Percentiles rank a stretch among this genome's conserved stretches.
phyloP scores from a whole-genome alignment of 2,888 invertebrate species.

The Herminia tarsipennalis region DNA sequence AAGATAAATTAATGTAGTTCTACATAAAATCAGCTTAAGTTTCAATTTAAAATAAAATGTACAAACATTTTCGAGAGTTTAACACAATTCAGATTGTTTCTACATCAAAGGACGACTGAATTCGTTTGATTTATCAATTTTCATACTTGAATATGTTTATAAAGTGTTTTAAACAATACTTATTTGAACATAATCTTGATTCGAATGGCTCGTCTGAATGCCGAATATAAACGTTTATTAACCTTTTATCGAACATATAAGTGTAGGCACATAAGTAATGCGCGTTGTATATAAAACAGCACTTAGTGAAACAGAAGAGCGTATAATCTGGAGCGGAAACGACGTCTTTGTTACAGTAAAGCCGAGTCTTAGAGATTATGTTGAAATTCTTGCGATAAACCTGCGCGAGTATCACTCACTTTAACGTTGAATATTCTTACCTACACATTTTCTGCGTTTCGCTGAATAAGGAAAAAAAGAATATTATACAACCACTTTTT shows the following conservation, averaged over 20 bases:
- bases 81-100: conserved; percentile 19
- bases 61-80: too few relatives aligned
- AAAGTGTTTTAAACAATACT: not conserved
- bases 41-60: too few relatives aligned
- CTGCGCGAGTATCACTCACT: conserved; percentile 35
- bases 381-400: conserved; percentile 50
- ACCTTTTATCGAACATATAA: not conserved
- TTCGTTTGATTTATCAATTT: conserved; percentile 20
- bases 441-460: conserved; percentile 18
- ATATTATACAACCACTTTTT: conserved; percentile 12
- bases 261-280: conserved; percentile 2
- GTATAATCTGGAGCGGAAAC: conserved; percentile 53
- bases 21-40: too few relatives aligned
- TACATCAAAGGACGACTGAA: conserved; percentile 16
- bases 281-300: conserved; percentile 14
- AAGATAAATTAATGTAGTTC: too few relatives aligned
- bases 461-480: conserved; percentile 14
- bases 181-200: not conserved
- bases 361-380: conserved; percentile 54
- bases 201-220: too few relatives aligned
- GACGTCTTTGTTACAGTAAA: conserved; percentile 52
- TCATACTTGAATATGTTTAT: conserved; percentile 13
- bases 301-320: conserved; percentile 30
- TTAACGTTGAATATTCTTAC: conserved; percentile 20
- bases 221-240: too few relatives aligned